Base-by-base conservation (phyloP, 2,888 invertebrate species). In the Amorpha juglandis region DNA sequence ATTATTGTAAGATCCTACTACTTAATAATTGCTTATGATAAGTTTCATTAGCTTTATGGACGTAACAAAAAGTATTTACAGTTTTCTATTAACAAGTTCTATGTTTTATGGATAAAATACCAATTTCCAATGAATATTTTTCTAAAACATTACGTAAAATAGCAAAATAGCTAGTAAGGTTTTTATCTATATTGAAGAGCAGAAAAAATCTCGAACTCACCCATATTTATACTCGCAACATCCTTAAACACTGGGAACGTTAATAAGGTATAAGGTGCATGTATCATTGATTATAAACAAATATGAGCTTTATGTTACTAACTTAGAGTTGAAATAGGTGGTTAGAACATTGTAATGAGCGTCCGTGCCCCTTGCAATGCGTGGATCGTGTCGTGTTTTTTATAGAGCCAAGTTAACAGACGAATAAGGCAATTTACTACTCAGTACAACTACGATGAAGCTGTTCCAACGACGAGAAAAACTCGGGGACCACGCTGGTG, bases 341-440 rank as follows among this genome's bases (percentile, higher is more conserved):
- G 45, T 64, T 35, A 1, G 27, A 45, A 38, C 8, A 63, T 68
- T 64, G 72, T 74, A 72, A 74, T 74, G 71, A 76, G 64, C 69
- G 68, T 74, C 70, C 68, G 70, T 73, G 77, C 71, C 66, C 67
- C 73, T 67, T 69, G 73, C 71, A 71, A 75, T 75, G 74, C 68
- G 64, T 63, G 71, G 73, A 64, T 65, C 72, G 72, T 80, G 78
- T 79, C 76, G 72, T 70, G 71, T 78, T 86, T 86, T 83, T 86
- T 83, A 73, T 77, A 65, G 66, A 58, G 69, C 71, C 71, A 64
- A 76, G 77, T 74, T 71, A 75, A 74, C 71, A 71, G 76, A 74
- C 80, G 76, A 78, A 81, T 79, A 84, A 79, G 84, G 87, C 83
- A 80, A 85, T 78, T 82, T 86, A 86, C 80, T 78, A 79, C 78